These are phyloP conservation scores for Dipodomys spectabilis DNA, from an alignment of 2,113 vertebrate species.

Conservation along the genomic window DNA sequence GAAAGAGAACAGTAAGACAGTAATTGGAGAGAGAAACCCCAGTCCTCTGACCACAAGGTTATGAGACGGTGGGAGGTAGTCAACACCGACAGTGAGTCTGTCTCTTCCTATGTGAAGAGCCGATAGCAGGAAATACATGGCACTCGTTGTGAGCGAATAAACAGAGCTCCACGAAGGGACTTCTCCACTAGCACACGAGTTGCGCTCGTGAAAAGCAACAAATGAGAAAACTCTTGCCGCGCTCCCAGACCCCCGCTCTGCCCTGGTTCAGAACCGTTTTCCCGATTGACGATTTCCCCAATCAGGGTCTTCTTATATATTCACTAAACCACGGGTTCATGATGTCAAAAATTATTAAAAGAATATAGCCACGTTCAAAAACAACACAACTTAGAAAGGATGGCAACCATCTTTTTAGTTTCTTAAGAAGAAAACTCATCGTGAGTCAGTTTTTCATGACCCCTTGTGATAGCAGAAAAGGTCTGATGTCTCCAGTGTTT, in stretches of 20 bases:
- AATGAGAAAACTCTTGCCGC: neutral
- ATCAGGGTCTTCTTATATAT: neutral
- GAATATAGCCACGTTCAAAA: neutral
- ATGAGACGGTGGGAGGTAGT: neutral
- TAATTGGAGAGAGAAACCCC: neutral
- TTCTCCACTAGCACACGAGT: neutral
- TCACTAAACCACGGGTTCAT: neutral
- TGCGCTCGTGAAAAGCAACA: neutral
- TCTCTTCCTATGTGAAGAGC: fast-evolving
- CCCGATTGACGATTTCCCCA: neutral
- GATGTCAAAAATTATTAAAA: neutral
- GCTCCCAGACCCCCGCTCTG: fast-evolving
- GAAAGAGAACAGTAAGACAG: neutral
- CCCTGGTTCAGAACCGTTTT: neutral
- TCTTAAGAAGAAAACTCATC: neutral
- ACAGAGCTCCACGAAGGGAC: neutral
- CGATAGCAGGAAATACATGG: fast-evolving
- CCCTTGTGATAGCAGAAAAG: neutral
- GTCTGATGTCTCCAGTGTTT: neutral
- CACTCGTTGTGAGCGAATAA: neutral
- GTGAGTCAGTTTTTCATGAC: neutral
- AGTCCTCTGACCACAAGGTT: neutral
- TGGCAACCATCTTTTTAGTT: neutral
- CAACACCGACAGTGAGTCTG: neutral
- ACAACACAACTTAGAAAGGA: neutral